These are phyloP conservation scores for Zaprionus taronus DNA, from an alignment of 1,140 invertebrate species.

Conservation along the genomic window DNA sequence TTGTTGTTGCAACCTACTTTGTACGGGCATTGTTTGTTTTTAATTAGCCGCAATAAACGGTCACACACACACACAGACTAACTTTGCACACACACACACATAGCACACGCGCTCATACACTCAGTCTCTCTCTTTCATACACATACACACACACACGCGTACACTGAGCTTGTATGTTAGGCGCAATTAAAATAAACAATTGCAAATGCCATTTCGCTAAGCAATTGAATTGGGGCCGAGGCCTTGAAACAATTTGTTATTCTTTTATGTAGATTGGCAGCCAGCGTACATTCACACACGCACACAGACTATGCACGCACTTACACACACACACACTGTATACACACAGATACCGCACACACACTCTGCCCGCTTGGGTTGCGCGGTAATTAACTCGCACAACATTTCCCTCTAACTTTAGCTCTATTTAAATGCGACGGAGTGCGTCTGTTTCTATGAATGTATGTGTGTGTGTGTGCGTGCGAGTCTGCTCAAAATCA, in stretches of 20 bases:
- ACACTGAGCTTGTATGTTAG: constrained; percentile 19
- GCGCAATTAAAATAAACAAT: constrained; percentile 80
- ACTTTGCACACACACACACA: background rate
- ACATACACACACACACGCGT: constrained; percentile 32
- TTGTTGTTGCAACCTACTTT: constrained; percentile 76
- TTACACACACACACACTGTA: background rate
- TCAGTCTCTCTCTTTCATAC: background rate
- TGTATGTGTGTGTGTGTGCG: constrained; percentile 27
- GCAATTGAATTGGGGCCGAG: constrained; percentile 77
- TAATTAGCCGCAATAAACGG: constrained; percentile 82
- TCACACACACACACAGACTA: constrained; percentile 52
- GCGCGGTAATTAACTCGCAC: constrained; percentile 72
- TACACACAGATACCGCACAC: background rate
- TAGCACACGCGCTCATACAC: background rate
- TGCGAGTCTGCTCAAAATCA: constrained; percentile 69
- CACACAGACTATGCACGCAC: background rate
- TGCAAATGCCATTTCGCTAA: constrained; percentile 77
- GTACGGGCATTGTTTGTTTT: constrained; percentile 77
- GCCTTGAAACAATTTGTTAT: constrained; percentile 78
- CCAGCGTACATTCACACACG: background rate
- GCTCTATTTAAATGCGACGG: constrained; percentile 65
- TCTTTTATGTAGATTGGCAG: constrained; percentile 45
- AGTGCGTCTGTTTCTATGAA: background rate
- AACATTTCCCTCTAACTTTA: constrained; percentile 72
- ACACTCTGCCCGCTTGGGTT: constrained; percentile 27